phyloP scores from a whole-genome alignment of 2,797 vertebrate species.

The Macroramphosus scolopax region DNA sequence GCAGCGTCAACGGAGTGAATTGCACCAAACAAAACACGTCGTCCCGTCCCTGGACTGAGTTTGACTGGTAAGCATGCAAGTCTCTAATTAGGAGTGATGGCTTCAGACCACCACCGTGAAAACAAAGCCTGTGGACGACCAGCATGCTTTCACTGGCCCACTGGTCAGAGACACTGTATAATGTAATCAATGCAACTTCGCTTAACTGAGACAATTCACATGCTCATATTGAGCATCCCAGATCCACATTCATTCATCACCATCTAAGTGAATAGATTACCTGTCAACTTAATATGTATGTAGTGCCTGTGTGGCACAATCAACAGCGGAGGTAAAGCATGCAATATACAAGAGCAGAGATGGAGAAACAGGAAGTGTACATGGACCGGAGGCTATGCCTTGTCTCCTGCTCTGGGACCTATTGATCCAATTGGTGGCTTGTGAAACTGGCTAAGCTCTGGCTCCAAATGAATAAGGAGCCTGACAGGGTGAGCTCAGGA shows the following conservation, averaged over 20 bases:
- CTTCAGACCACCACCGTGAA: conserved; percentile 28
- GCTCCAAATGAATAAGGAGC: conserved; percentile 72
- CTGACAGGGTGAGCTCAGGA: conserved; percentile 61
- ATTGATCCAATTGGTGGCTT: conserved; percentile 71
- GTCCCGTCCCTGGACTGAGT: conserved; percentile 75
- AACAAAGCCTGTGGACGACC: conserved; percentile 19
- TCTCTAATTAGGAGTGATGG: conserved; percentile 52
- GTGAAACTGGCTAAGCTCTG: conserved; percentile 72
- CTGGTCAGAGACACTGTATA: conserved; percentile 38
- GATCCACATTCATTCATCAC: conserved; percentile 59
- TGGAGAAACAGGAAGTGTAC: conserved; percentile 40
- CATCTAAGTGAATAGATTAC: conserved; percentile 60
- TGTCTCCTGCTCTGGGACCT: conserved; percentile 62
- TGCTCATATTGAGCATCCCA: conserved; percentile 55
- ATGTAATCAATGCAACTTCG: conserved; percentile 58
- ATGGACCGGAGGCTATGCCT: conserved; percentile 40
- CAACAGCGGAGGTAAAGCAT: conserved; percentile 63
- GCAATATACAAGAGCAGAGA: conserved; percentile 44
- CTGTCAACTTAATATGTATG: conserved; percentile 62
- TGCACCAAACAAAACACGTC: conserved; percentile 83
- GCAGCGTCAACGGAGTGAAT: conserved; percentile 73
- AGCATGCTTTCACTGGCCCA: conserved; percentile 10
- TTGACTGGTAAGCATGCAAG: conserved; percentile 80
- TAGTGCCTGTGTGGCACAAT: conserved; percentile 58
- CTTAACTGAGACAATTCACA: conserved; percentile 46